Percentiles rank a stretch among this genome's conserved stretches.
Conservation (phyloP, 1,140 invertebrate species). For the Sipha flava region DNA sequence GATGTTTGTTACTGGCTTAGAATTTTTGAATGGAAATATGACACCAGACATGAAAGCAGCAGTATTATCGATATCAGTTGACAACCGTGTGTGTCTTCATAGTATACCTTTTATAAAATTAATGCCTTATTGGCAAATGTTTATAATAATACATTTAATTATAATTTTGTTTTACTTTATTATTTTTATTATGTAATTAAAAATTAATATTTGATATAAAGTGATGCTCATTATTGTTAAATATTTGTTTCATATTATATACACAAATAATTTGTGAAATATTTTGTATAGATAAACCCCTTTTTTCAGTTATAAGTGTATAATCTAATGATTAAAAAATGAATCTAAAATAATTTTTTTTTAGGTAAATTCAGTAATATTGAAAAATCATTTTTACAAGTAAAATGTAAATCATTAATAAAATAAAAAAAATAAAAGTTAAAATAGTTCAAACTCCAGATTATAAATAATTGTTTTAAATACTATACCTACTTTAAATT, state of each 20-base stretch:
- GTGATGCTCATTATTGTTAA: background rate
- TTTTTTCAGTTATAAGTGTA: too few relatives aligned
- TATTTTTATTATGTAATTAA: background rate
- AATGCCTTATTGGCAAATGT: slow-evolving; percentile 3
- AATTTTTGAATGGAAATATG: slow-evolving; percentile 55
- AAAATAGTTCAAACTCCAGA: too few relatives aligned
- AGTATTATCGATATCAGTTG: slow-evolving; percentile 86
- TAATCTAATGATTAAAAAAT: too few relatives aligned
- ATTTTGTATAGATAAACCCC: background rate
- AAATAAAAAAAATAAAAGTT: too few relatives aligned
- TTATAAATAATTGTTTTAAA: too few relatives aligned
- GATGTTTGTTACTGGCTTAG: slow-evolving; percentile 88
- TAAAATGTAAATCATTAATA: too few relatives aligned
- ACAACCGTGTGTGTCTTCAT: slow-evolving; percentile 86
- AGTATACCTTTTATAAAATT: slow-evolving; percentile 62
- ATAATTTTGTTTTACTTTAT: slow-evolving; percentile 10
- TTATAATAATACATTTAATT: slow-evolving; percentile 9
- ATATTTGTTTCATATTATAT: background rate
- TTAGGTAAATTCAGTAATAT: too few relatives aligned
- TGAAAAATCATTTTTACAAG: too few relatives aligned
- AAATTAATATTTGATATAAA: background rate
- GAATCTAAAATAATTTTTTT: too few relatives aligned
- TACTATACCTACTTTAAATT: too few relatives aligned
- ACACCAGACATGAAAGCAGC: slow-evolving; percentile 59
- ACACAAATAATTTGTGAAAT: background rate